phyloP scores from a whole-genome alignment of 35 echinoderm and acorn worm species.

The Hemicentrotus pulcherrimus region DNA sequence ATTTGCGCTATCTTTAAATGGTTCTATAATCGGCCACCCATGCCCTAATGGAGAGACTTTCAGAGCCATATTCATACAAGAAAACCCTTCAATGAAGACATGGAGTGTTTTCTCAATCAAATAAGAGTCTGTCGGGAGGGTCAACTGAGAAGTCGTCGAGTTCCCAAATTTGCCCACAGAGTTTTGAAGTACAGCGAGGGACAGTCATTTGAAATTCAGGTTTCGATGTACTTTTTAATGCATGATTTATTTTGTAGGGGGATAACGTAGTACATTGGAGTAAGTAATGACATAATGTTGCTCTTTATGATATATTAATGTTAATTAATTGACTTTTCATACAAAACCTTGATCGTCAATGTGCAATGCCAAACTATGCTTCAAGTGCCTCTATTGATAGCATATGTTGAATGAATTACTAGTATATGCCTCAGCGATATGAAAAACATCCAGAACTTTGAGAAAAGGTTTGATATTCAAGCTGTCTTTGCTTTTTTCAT shows the following conservation, averaged over 20 bases:
- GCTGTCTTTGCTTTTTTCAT: too few relatives aligned
- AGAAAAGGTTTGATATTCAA: too few relatives aligned
- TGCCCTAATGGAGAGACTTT: neutral
- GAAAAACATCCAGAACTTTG: neutral
- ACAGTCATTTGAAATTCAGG: neutral
- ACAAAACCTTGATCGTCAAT: neutral
- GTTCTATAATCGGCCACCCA: neutral
- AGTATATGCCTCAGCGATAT: neutral
- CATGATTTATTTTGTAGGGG: neutral
- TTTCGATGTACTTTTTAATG: neutral
- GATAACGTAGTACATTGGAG: neutral
- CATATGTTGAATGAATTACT: neutral
- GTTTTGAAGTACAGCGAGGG: neutral
- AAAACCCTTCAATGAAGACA: neutral
- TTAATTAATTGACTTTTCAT: neutral
- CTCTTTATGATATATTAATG: neutral
- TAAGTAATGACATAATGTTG: neutral
- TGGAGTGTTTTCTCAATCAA: neutral
- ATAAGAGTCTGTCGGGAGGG: neutral
- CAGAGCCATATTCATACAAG: neutral
- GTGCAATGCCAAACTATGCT: slow-evolving; percentile 1
- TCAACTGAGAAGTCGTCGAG: neutral
- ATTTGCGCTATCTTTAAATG: neutral
- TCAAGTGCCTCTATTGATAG: neutral
- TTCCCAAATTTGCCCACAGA: neutral